Evolutionary conservation across 1,140 invertebrate genomes (phyloP), one percentile per base, ranked within the genome.

Genomic region (Elymnias hypermnestra): DNA sequence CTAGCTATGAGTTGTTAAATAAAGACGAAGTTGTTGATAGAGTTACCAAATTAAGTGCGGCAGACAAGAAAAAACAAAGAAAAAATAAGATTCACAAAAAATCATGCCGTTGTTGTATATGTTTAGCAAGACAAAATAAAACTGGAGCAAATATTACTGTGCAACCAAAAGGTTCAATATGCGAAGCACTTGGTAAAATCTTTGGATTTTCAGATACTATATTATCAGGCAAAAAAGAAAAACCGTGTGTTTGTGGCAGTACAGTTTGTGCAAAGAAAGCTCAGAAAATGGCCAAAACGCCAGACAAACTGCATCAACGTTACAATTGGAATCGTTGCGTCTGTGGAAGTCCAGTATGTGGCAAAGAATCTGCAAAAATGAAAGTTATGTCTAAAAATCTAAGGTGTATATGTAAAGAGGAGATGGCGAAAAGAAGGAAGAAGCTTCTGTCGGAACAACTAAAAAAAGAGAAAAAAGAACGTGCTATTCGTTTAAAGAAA

Each of bases 241-340:
- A 37, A 21, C 23, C 33, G 18, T 56, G 61, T 36, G 38, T 41
- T 12, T 57, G 53, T 58, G 48, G 55, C 37, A 59, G 55, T 26
- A 15, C 19, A 12, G 15, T 36, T 33, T 58, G 57, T 35, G 41
- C 43, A n/a, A 29, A 49, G 38, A 39, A 43, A 14, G 45, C 31
- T 19, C 22, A 38, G 10, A 47, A 37, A 37, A 36, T 14, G 12
- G 36, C 23, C 31, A 5, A 5, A 7, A 28, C n/a, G 6, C 12
- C 17, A 19, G 4, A 22, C 6, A 8, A 13, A 23, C 9, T 5
- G 3, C 36, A 31, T 31, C 43, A 37, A 45, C 26, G 9, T 29
- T 39, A 28, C n/a, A 7, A 6, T 4, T 35, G 3, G 12, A 57
- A 53, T 31, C 36, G 14, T 15, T 57, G 57, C 37, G 18, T 43